Percentiles rank a stretch among this genome's conserved stretches.
phyloP scores from a whole-genome alignment of 2,113 vertebrate genomes.

The Mirza zaza region DNA sequence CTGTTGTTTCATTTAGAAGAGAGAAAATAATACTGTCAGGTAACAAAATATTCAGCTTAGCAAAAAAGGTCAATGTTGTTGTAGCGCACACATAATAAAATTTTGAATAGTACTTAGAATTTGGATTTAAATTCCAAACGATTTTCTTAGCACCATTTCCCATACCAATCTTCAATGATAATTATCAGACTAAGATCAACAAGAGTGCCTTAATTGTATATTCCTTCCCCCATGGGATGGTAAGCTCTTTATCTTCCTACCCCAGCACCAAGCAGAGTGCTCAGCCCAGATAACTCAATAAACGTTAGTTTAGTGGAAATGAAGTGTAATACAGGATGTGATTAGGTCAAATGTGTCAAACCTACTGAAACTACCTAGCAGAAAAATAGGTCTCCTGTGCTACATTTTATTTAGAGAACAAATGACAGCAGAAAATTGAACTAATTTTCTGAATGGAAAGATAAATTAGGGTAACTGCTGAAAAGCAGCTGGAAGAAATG shows the following conservation, averaged over 20 bases:
- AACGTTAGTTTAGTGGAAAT: conserved; percentile 4
- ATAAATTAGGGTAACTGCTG: conserved; percentile 45
- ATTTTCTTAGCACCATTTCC: background rate
- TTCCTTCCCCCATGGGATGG: background rate
- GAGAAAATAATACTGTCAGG: background rate
- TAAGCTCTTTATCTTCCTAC: background rate
- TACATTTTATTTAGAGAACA: conserved; percentile 27
- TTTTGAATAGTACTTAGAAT: background rate
- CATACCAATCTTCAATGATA: background rate
- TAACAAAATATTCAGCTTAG: background rate
- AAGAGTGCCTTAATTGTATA: background rate
- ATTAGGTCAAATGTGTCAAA: conserved; percentile 31
- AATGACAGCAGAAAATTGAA: conserved; percentile 55
- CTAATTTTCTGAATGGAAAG: conserved; percentile 62
- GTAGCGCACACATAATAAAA: background rate
- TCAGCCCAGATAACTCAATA: background rate
- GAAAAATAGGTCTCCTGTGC: conserved; percentile 52
- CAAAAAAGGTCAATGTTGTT: background rate
- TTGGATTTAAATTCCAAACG: background rate
- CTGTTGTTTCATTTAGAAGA: background rate
- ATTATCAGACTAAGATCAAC: background rate
- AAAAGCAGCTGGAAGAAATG: conserved; percentile 30
- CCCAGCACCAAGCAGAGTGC: background rate
- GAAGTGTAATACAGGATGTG: background rate
- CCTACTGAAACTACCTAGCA: background rate